Conservation (phyloP, 2,888 invertebrate genomes). For the Oligia fasciuncula region DNA sequence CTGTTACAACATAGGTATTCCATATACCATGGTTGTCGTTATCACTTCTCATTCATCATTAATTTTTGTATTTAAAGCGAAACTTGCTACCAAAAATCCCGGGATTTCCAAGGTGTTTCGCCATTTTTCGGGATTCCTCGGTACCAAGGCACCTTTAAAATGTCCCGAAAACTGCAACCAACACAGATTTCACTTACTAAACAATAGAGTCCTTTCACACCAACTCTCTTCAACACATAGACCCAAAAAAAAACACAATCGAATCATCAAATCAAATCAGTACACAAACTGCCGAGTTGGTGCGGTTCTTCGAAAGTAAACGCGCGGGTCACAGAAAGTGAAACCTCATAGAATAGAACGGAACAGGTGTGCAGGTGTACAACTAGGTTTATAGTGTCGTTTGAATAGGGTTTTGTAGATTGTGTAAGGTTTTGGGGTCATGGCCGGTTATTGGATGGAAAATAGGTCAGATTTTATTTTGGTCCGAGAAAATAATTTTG, state of each 20-base stretch:
- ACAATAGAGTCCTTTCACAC: not conserved
- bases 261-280: slow-evolving; percentile 29
- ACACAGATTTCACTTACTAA: too few species aligned
- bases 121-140: not conserved
- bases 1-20: too few species aligned
- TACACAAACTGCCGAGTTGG: slow-evolving; percentile 1
- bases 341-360: slow-evolving; percentile 25
- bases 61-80: too few species aligned
- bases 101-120: too few species aligned
- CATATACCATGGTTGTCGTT: too few species aligned
- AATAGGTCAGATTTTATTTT: not conserved
- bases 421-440: slow-evolving; percentile 1
- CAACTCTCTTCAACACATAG: not conserved
- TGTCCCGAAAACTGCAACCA: not conserved
- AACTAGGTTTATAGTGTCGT: slow-evolving; percentile 27
- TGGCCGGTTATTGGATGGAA: not conserved
- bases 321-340: slow-evolving; percentile 55
- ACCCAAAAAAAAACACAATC: slow-evolving; percentile 20
- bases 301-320: slow-evolving; percentile 52
- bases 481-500: not conserved
- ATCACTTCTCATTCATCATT: too few species aligned
- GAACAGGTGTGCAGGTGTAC: slow-evolving; percentile 39
- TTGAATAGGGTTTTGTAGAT: not conserved
- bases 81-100: too few species aligned
- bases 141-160: not conserved